Conservation (phyloP, 2,113 vertebrate genomes). For the Saccopteryx bilineata region DNA sequence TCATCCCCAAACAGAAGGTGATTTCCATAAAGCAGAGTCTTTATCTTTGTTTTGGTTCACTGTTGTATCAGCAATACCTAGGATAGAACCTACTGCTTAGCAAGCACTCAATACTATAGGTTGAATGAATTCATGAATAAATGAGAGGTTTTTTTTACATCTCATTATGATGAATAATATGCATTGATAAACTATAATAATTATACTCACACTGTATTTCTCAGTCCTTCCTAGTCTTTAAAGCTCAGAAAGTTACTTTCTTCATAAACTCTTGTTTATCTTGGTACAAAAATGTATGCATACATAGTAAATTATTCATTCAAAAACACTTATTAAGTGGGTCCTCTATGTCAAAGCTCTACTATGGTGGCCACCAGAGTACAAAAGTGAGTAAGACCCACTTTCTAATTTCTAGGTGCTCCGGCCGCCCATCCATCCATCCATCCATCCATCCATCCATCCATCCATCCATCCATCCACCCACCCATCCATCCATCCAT, state of each 20-base stretch:
- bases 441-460: too few relatives aligned
- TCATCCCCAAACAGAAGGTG: not conserved
- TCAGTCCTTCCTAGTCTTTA: slow-evolving; percentile 15
- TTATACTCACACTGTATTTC: not conserved
- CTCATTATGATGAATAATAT: not conserved
- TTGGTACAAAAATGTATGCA: not conserved
- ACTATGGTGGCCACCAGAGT: not conserved
- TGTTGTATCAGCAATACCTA: not conserved
- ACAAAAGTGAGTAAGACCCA: slow-evolving; percentile 2
- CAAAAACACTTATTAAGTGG: slow-evolving; percentile 44
- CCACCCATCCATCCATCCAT: too few relatives aligned
- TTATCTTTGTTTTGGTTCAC: not conserved
- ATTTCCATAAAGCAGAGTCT: slow-evolving; percentile 20
- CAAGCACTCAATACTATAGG: not conserved
- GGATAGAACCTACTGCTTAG: slow-evolving; percentile 13
- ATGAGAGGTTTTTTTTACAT: not conserved
- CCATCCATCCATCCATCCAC: too few relatives aligned
- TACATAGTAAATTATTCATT: not conserved
- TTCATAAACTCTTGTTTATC: slow-evolving; percentile 7
- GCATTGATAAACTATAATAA: slow-evolving; percentile 12
- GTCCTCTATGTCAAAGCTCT: not conserved
- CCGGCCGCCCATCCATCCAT: not conserved
- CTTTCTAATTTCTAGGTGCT: not conserved
- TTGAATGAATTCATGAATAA: slow-evolving; percentile 23
- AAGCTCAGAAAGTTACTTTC: slow-evolving; percentile 48